Evolutionary conservation across 1,140 invertebrate genomes (phyloP), one percentile per base, ranked within the genome.

Genomic region (Cotesia vestalis): DNA sequence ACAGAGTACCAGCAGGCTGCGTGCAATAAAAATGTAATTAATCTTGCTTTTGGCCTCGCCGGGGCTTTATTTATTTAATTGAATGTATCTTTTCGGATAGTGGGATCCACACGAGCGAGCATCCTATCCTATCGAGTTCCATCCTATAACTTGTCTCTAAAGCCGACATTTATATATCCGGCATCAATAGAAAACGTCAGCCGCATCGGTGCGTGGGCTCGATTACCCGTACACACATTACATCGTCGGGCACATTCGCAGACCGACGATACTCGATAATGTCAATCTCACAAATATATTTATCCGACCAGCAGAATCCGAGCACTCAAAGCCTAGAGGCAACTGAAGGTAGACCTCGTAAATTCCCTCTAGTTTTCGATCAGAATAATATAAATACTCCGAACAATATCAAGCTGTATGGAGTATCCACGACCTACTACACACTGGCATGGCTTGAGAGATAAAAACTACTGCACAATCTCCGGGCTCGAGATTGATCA

Each of bases 271-370:
- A 61, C 20, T 61, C 60, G 60, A 61, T 61, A 61, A 61, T 61
- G 60, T 61, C 60, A 61, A 20, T 61, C 34, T 61, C 60, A 34
- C 6, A 20, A 61, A 61, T 61, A 61, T 61, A 61, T 61, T 61
- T 61, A 35, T 61, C 60, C 17, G 20, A 34, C 34, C 60, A 61
- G 60, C 17, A 61, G 17, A 34, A 61, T 27, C 27, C 27, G 4
- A 34, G 34, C 34, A 27, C 27, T 27, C 17, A 20, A 27, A 61
- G 27, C 60, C 60, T 36, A 34, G 17, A 27, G 34, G 60, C n/a
- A 20, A 61, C 60, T n/a, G 20, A 11, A 17, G 12, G 17, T 61
- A 20, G 20, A 57, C n/a, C 53, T 20, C 53, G 53, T 57, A 57
- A 57, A 57, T 57, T 46, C 40, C 40, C 53, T 12, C 5, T n/a